Evolutionary conservation across 2,113 vertebrate species (phyloP), one percentile per base, ranked within the genome.

Genomic region (Galemys pyrenaicus): DNA sequence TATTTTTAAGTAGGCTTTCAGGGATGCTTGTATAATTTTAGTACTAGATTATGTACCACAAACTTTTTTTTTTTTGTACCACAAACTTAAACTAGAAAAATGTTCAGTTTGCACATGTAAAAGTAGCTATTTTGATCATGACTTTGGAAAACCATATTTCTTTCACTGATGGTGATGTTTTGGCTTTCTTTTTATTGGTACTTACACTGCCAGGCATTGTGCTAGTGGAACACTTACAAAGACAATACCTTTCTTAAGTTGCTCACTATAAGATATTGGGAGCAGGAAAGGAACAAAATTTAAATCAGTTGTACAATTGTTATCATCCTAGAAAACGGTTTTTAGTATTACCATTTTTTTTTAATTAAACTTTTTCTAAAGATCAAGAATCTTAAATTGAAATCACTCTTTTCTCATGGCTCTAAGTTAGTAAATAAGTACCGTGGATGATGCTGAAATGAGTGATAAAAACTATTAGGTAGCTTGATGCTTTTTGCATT

Each of bases 381-480:
- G 24, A 87, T 10, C 44, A 75, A 77, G 13, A 75, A 64, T 93
- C 28, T 96, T 46, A 78, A 83, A 68, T 86, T 92, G 67, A 95
- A 88, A 56, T 71, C 32, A 32, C 51, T 94, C 37, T 20, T 94
- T 70, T 71, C 9, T 5, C 15, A 71, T 39, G 4, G 17, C 58
- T 93, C 58, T 83, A 41, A 95, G 56, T 95, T 94, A 93, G 22
- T 49, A 88, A 62, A 54, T 67, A 35, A 84, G 17, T 80, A 67
- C 44, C 8, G 2, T n/a, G 28, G 37, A 35, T 95, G 54, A 17
- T 85, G 19, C 67, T 89, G 54, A 80, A 86, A 86, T 51, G 37
- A 95, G 39, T 68, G 82, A 70, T 79, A 70, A 78, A 92, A 24
- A 85, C 28, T 77, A 0, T 39, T 95, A 74, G 39, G n/a, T 68